phyloP scores from a whole-genome alignment of 2,113 vertebrate species.

The Lepus europaeus region DNA sequence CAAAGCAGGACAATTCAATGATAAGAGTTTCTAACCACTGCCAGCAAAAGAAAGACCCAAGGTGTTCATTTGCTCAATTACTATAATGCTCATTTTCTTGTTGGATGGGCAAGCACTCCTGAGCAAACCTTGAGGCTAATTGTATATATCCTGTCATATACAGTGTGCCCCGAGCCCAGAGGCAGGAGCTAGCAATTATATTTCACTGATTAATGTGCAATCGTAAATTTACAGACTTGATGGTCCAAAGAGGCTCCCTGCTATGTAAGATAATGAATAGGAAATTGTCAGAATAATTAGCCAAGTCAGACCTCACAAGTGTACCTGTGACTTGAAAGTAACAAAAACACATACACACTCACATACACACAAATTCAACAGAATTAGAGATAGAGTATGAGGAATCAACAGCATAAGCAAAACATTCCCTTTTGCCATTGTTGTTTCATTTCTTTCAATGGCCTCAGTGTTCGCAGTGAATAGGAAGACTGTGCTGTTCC shows the following conservation, averaged over 20 bases:
- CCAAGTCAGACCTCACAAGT: conserved; percentile 62
- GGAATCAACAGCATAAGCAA: background rate
- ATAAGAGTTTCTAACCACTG: conserved; percentile 66
- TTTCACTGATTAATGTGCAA: conserved; percentile 78
- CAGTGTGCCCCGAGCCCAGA: conserved; percentile 53
- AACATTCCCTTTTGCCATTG: conserved; percentile 1
- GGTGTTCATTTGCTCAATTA: conserved; percentile 83
- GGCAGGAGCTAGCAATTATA: conserved; percentile 82
- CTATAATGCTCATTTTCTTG: conserved; percentile 76
- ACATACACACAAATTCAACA: conserved; percentile 13
- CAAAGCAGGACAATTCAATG: conserved; percentile 69
- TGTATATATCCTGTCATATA: conserved; percentile 61
- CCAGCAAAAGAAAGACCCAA: conserved; percentile 66
- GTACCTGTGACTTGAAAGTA: conserved; percentile 55
- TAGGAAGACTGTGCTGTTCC: background rate
- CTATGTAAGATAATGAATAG: conserved; percentile 78
- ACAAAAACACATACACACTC: background rate
- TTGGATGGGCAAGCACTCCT: conserved; percentile 65
- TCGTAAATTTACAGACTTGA: conserved; percentile 80
- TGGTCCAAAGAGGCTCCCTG: conserved; percentile 79
- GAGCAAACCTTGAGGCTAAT: conserved; percentile 72
- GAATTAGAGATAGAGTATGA: conserved; percentile 29
- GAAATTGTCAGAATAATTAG: conserved; percentile 83
- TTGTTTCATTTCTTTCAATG: conserved; percentile 9
- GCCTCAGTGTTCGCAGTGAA: background rate